These are phyloP conservation scores for Gastracanthus pulcherrimus DNA, from an alignment of 2,888 invertebrate genomes.

Conservation along the genomic window DNA sequence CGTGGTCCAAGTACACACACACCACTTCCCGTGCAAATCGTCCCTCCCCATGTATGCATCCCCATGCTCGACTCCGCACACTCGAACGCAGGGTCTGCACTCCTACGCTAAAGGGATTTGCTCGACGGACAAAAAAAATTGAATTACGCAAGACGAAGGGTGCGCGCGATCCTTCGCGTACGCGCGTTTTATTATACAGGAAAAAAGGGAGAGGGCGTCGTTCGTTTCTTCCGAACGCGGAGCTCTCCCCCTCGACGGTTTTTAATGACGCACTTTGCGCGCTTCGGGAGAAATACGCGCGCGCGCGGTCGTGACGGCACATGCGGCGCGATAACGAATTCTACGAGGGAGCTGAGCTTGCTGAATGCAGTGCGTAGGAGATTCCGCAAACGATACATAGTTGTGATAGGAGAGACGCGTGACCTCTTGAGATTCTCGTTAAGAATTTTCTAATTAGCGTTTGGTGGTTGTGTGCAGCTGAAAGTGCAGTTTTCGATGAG, in stretches of 20 bases:
- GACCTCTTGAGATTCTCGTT: neutral
- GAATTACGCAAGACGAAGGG: too few species aligned
- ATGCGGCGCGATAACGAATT: constrained; percentile 58
- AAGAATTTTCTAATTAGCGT: neutral
- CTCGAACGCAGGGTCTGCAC: too few species aligned
- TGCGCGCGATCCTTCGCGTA: neutral
- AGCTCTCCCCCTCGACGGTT: neutral
- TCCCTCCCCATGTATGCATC: too few species aligned
- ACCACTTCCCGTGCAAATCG: too few species aligned
- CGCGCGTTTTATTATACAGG: neutral
- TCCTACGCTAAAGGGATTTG: too few species aligned
- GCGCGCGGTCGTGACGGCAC: too few species aligned
- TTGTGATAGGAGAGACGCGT: neutral
- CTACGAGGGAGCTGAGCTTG: constrained; percentile 8
- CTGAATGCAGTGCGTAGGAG: neutral
- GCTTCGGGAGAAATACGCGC: neutral
- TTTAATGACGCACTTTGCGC: constrained; percentile 31
- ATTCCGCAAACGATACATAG: too few species aligned
- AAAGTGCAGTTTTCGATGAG: too few species aligned
- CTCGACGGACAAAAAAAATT: constrained; percentile 22
- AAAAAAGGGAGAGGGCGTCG: too few species aligned
- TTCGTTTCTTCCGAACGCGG: neutral
- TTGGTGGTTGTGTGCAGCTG: neutral
- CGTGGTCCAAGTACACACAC: too few species aligned
- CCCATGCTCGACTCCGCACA: too few species aligned